Base-by-base conservation (phyloP, 2,888 invertebrate species). In the Drosophila koepferae region DNA sequence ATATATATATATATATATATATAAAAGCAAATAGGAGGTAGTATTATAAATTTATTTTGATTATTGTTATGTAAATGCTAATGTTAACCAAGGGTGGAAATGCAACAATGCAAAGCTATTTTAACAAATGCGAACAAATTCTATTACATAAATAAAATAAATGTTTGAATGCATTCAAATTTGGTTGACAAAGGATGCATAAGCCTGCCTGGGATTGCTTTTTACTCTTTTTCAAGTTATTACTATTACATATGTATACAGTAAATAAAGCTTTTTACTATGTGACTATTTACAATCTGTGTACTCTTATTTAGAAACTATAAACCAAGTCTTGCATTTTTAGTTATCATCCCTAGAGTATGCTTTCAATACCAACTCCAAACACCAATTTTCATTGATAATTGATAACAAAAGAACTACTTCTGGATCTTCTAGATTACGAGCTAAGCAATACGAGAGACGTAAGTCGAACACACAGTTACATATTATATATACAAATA, bases 21-120 rank as follows among this genome's bases (percentile, higher is more conserved):
- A 23, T 20, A 20, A 20, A 20, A 20, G 20, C 20, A 20, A 16
- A 28, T 20, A 44, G 23, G 0, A 28, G 16, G 31, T 23, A 60
- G 36, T 28, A 40, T n/a, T 5, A 64, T 23, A 36, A 46, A 6
- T 34, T n/a, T 43, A 12, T 18, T 20, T 38, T 6, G 10, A 18
- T 36, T 20, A 20, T 20, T 20, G 20, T 20, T 20, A 20, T 20
- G 20, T 20, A 20, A 20, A 53, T 62, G 48, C 70, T n/a, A 38
- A 12, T 46, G n/a, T 40, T 31, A 43, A 34, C 18, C 55, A 54
- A 5, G 14, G 36, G 16, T 8, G 16, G 66, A 8, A 54, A 61
- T 48, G 20, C 55, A 71, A 70, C 54, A 23, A 79, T 61, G 70
- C 80, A 80, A 62, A 56, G 65, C 48, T 36, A 18, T 20, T 38